phyloP scores from a whole-genome alignment of 2,113 vertebrate species.

The Toxotes jaculatrix region DNA sequence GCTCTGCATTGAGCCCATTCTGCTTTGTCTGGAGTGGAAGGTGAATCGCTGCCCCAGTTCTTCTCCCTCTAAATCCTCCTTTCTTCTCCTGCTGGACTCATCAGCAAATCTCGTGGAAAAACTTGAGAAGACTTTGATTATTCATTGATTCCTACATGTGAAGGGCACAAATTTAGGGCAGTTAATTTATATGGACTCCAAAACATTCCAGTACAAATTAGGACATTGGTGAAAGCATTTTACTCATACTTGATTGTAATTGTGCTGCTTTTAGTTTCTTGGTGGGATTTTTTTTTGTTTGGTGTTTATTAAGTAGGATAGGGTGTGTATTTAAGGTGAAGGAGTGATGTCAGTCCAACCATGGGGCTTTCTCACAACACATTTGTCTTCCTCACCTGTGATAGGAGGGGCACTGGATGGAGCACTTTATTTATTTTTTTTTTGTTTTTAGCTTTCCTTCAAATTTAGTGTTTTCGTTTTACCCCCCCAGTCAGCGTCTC shows the following conservation, averaged over 20 bases:
- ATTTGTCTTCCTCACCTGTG: conserved; percentile 61
- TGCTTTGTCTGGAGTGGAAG: conserved; percentile 47
- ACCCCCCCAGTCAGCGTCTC: conserved; percentile 79
- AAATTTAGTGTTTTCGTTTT: conserved; percentile 74
- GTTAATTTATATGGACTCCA: conserved; percentile 78
- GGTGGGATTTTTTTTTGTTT: conserved; percentile 14
- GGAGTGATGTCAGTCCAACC: conserved; percentile 37
- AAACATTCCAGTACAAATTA: conserved; percentile 52
- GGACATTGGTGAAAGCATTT: conserved; percentile 48
- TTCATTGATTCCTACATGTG: conserved; percentile 26
- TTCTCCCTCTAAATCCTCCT: conserved; percentile 42
- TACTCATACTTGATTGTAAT: conserved; percentile 38
- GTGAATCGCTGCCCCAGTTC: conserved; percentile 15
- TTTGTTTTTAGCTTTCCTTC: conserved; percentile 70
- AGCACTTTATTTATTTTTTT: conserved; percentile 74
- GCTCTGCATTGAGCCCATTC: conserved; percentile 22
- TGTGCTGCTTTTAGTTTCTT: conserved; percentile 51
- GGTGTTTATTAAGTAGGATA: conserved; percentile 32
- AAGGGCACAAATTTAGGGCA: conserved; percentile 83
- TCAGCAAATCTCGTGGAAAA: conserved; percentile 24
- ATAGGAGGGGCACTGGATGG: conserved; percentile 87
- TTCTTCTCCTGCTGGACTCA: conserved; percentile 42
- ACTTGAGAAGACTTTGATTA: conserved; percentile 27
- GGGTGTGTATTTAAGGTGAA: conserved; percentile 48
- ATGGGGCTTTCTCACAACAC: conserved; percentile 44